Evolutionary conservation across 2,113 vertebrate genomes (phyloP), one percentile per base, ranked within the genome.

Genomic region (Sebastes fasciatus): DNA sequence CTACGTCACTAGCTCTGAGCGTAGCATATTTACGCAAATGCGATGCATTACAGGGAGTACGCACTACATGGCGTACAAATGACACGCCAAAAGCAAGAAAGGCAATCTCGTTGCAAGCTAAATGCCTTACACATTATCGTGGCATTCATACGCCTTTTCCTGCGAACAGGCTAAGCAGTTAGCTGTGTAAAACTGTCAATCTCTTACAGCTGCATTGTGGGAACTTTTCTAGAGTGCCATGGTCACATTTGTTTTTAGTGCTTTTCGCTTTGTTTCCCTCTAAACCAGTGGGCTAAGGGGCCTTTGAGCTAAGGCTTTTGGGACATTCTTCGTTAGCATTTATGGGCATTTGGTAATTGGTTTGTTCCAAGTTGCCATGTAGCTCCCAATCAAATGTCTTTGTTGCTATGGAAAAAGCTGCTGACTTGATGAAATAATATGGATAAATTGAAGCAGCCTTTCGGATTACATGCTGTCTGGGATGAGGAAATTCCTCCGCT

Each of bases 401-500:
- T 63, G 65, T 76, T 61, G 57, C 58, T 3, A 60, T 72, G 64
- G 60, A 80, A 62, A 82, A 64, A 43, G 19, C 51, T 67, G 9
- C 49, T 58, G 19, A 60, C 43, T 49, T 16, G 6, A 42, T 51
- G 10, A 67, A 80, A 71, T 14, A 61, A 46, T 34, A 46, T 17
- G 64, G 67, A 72, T 67, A 6, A 48, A 74, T 54, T 58, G 21
- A 82, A 72, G 23, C 60, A 74, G 78, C 61, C 46, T 40, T 63
- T 72, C 72, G 73, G 84, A 86, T 88, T 66, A 81, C 74, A 63
- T 52, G 75, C 76, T 65, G 81, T 80, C 77, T 78, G 81, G 54
- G 63, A n/a, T 73, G 76, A 72, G 57, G 43, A 75, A 76, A 86
- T 80, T 77, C 70, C 78, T 80, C 64, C 23, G 42, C 64, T 77